Evolutionary conservation across 2,797 vertebrate genomes (phyloP).

Genomic region (Rhinella marina): DNA sequence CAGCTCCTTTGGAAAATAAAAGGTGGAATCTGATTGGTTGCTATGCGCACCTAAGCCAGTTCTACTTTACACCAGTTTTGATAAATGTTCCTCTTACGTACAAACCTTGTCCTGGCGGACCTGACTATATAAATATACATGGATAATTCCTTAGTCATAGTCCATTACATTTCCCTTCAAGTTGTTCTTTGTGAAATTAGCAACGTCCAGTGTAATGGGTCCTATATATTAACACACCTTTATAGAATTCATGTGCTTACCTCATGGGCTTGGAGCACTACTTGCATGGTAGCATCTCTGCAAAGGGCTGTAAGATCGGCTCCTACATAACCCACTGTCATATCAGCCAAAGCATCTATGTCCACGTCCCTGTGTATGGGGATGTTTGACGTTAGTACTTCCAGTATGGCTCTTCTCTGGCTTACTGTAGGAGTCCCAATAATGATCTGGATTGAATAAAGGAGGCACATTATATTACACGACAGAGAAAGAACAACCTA

Average conservation of each 20-base stretch:
- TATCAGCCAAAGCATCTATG: constrained; percentile 80
- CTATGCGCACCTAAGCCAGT: too few relatives aligned
- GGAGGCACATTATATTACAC: background rate
- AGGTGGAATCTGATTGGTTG: too few relatives aligned
- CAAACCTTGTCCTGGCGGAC: too few relatives aligned
- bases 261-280: constrained; percentile 76
- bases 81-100: too few relatives aligned
- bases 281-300: constrained; percentile 87
- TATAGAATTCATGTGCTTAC: constrained; percentile 67
- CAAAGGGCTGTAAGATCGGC: constrained; percentile 92
- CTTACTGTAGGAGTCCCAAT: constrained; percentile 85
- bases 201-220: background rate
- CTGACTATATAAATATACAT: too few relatives aligned
- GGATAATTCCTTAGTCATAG: too few relatives aligned
- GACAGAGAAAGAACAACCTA: background rate
- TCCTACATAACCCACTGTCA: constrained; percentile 89
- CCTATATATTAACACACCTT: background rate
- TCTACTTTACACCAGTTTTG: too few relatives aligned
- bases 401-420: constrained; percentile 86
- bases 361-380: constrained; percentile 77
- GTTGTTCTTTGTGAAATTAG: too few relatives aligned
- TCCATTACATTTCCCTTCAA: too few relatives aligned
- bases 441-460: constrained; percentile 76
- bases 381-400: constrained; percentile 80
- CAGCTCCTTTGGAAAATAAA: too few relatives aligned